Base-by-base conservation (phyloP, 35 echinoderm and acorn worm species). In the Patiria miniata region DNA sequence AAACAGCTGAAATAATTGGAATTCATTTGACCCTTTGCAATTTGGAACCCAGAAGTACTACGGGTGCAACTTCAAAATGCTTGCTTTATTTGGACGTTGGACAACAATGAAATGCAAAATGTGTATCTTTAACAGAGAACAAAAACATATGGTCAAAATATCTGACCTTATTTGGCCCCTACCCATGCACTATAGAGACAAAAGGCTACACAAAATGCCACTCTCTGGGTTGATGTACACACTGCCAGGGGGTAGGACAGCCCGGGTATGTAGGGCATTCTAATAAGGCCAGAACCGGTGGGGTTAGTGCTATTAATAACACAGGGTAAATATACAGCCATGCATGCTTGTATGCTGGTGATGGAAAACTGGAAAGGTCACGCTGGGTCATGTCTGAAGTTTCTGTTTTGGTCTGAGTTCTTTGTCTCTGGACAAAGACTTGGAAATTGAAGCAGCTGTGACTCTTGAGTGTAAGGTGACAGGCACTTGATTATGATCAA, bases 101-200 rank as follows among this genome's bases (percentile, higher is more conserved):
- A 28, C 26, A 10, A 14, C 29, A 73, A 73, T 32, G 65, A 73
- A 73, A 73, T 60, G 8, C 57, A 60, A 60, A 59, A 60, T 4
- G 57, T 60, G 65, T 32, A 32, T 36, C 42, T 47, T 47, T 47
- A 12, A 4, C 42, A 6, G 42, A 47, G 42, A 47, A 47, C 42
- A 47, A 47, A 47, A 47, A 47, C 4, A 6, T 12, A 12, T 4
- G 4, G 4, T 4, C 12, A 12, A 6, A 47, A 47, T 73, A 3
- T 32, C 26, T 73, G 65, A 73, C 65, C 65, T 73, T 73, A 73
- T 73, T 73, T 73, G 34, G 65, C 65, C 65, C 34, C 65, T 60
- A 26, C 19, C 19, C 19, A 60, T n/a, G 4, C 28, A n/a, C 19
- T 60, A 8, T n/a, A 60, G 28, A 60, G 19, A 60, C 57, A 60